phyloP scores from a whole-genome alignment of 35 echinoderm and acorn worm genomes.

The Apostichopus parvimensis region DNA sequence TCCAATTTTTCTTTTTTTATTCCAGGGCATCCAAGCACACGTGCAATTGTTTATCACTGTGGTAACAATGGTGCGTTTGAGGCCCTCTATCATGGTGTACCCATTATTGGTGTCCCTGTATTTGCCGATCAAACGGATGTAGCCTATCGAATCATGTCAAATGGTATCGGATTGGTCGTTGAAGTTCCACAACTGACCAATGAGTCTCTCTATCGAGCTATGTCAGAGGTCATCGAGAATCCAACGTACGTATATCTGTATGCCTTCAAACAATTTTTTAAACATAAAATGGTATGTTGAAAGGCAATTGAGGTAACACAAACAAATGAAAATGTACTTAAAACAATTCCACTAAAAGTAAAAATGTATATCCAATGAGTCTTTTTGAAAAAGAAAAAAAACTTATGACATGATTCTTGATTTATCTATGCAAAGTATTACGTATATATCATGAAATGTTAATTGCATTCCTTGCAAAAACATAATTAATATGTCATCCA shows the following conservation, averaged over 20 bases:
- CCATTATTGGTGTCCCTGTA: constrained; percentile 57
- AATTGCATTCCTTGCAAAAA: no score
- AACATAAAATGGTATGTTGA: no score
- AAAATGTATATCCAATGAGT: no score
- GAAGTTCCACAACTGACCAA: constrained; percentile 18
- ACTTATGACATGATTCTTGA: no score
- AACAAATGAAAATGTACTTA: no score
- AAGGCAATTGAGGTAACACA: no score
- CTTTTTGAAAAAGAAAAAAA: no score
- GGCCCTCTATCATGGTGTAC: constrained; percentile 71
- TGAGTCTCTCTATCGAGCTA: constrained; percentile 24
- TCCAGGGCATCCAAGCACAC: constrained; percentile 63
- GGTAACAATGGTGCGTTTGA: constrained; percentile 74
- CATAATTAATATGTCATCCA: no score
- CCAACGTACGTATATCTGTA: constrained; percentile 32
- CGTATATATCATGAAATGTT: no score
- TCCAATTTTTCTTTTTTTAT: background rate
- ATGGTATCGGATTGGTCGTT: constrained; percentile 46
- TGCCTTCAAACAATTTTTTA: no score
- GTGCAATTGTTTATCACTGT: constrained; percentile 57
- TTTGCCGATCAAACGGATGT: constrained; percentile 66
- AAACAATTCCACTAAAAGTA: no score
- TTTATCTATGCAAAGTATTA: no score
- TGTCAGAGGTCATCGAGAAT: constrained; percentile 47
- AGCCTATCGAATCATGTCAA: constrained; percentile 28